Conservation (phyloP, 2,797 vertebrate genomes). For the Enteromius thamalakanensis region DNA sequence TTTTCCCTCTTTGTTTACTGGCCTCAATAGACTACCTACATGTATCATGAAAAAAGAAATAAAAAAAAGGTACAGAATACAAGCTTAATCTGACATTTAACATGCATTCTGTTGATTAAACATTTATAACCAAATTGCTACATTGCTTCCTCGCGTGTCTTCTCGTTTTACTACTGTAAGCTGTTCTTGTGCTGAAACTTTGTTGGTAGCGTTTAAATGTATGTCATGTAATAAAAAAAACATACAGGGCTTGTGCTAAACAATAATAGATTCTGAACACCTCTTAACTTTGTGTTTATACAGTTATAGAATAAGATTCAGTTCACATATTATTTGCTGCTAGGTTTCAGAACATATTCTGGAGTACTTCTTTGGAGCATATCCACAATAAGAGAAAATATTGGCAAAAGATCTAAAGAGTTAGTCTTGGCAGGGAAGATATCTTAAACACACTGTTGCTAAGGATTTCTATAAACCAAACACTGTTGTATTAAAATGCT, state of each 20-base stretch:
- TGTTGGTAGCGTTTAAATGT: neutral
- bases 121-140: neutral
- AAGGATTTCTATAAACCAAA: slow-evolving; percentile 63
- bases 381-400: slow-evolving; percentile 43
- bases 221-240: neutral
- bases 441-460: slow-evolving; percentile 68
- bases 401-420: slow-evolving; percentile 68
- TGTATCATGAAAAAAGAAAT: neutral
- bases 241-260: neutral
- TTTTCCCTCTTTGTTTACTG: neutral
- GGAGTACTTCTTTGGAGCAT: slow-evolving; percentile 32
- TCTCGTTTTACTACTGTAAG: neutral
- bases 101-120: neutral
- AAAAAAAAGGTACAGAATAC: neutral
- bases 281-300: slow-evolving; percentile 2
- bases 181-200: neutral
- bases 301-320: slow-evolving; percentile 44
- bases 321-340: slow-evolving; percentile 50
- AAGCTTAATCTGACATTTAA: too few relatives aligned
- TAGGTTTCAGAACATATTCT: slow-evolving; percentile 36
- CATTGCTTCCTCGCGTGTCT: neutral
- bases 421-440: slow-evolving; percentile 61
- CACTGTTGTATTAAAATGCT: slow-evolving; percentile 49
- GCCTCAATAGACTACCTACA: neutral
- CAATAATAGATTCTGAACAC: neutral